Conservation (phyloP, 2,888 invertebrate species). For the Plemyria rubiginata region DNA sequence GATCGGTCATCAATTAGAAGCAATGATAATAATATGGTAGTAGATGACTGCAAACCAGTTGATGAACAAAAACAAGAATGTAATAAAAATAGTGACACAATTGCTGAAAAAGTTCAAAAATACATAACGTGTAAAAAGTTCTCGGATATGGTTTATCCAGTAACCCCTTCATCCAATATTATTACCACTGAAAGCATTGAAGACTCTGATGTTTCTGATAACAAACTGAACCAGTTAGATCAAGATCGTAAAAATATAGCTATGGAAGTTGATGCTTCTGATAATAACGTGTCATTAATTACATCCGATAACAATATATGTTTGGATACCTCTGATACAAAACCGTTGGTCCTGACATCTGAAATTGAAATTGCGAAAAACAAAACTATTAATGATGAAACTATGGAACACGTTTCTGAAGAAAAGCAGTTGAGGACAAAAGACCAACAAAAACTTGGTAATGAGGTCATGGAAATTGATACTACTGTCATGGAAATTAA, state of each 20-base stretch:
- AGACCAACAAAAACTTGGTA: background rate
- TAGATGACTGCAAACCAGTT: slow-evolving; percentile 1
- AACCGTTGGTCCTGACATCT: background rate
- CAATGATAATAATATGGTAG: slow-evolving; percentile 9
- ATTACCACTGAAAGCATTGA: background rate
- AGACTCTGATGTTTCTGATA: background rate
- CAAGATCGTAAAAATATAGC: background rate
- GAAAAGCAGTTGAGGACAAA: background rate
- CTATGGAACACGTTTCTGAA: background rate
- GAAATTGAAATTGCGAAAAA: slow-evolving; percentile 7
- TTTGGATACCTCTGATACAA: slow-evolving; percentile 1
- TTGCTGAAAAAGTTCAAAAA: slow-evolving; percentile 8
- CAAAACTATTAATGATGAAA: background rate
- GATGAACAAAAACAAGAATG: background rate
- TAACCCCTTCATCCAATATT: background rate
- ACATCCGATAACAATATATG: slow-evolving; percentile 3
- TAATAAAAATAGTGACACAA: background rate
- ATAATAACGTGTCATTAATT: background rate
- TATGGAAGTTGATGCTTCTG: slow-evolving; percentile 13
- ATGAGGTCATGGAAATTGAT: slow-evolving; percentile 4
- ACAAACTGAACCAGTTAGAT: background rate
- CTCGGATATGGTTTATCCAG: slow-evolving; percentile 8
- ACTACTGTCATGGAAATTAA: slow-evolving; percentile 32
- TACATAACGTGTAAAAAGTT: slow-evolving; percentile 13
- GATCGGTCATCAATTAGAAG: background rate